These are phyloP conservation scores for Atherinosoma microstoma DNA, from an alignment of 2,797 vertebrate species.

Conservation along the genomic window DNA sequence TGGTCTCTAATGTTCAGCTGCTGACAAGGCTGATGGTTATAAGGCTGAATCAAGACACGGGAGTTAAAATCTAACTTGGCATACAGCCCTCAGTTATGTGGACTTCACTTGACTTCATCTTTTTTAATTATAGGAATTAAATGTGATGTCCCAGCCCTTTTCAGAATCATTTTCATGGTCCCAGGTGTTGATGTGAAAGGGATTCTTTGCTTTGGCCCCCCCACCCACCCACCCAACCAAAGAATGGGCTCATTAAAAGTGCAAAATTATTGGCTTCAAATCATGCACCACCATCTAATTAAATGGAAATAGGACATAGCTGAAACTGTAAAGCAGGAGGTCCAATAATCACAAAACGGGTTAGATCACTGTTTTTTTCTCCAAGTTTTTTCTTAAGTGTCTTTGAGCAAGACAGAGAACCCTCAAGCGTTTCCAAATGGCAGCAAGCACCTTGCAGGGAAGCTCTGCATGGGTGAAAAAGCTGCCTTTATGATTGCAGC, in stretches of 20 bases:
- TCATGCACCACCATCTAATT: not conserved
- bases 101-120: not conserved
- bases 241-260: too few species aligned
- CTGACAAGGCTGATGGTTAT: not conserved
- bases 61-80: not conserved
- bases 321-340: not conserved
- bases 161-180: not conserved
- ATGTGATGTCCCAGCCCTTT: not conserved
- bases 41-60: not conserved
- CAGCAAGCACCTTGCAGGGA: not conserved
- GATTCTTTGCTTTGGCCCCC: not conserved
- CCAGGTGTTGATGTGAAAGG: constrained; percentile 1
- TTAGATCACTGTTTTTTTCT: not conserved
- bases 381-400: not conserved
- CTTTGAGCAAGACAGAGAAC: not conserved
- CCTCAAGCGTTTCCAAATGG: not conserved
- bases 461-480: not conserved
- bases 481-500: not conserved
- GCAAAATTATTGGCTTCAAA: not conserved
- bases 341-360: not conserved
- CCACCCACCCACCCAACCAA: too few species aligned
- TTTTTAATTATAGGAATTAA: not conserved
- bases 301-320: not conserved
- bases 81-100: not conserved
- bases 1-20: not conserved